A percentile compares a stretch with the other conserved stretches of the same genome.
Conservation (phyloP, 2,113 vertebrate species). For the crab-eating macaque (Macaca fascicularis) region T2T-MFA8v1.1 NC_088375.1:62546001-62546500, state of each 20-base stretch:
- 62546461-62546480: not conserved
- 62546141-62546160: not conserved
- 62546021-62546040: conserved; percentile 69
- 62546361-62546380: not conserved
- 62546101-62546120: not conserved
- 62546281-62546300: fast-evolving
- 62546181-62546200: not conserved
- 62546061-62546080: not conserved
- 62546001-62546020: conserved; percentile 68
- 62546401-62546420: not conserved
- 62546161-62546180: not conserved
- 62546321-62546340: not conserved
- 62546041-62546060: conserved; percentile 53
- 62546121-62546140: not conserved
- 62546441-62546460: not conserved
- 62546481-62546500: not conserved
- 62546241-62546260: not conserved
- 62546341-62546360: no score
- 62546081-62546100: not conserved
- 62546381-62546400: not conserved
- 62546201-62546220: not conserved
- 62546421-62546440: not conserved
- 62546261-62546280: not conserved
- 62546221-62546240: not conserved
- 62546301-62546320: not conserved